phyloP scores from a whole-genome alignment of 2,888 invertebrate species.

The Ctenicera cuprea region DNA sequence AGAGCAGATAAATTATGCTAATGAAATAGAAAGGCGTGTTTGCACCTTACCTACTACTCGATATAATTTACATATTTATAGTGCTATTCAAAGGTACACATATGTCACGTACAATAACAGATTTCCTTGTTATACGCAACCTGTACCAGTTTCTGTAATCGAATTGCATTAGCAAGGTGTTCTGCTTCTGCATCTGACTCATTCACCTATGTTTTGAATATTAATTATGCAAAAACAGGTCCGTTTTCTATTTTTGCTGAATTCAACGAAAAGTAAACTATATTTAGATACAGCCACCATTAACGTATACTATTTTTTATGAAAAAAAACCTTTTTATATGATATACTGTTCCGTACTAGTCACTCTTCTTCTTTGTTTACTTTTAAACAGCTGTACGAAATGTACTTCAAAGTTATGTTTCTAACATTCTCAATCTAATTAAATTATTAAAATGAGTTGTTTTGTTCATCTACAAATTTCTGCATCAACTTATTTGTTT shows the following conservation, averaged over 20 bases:
- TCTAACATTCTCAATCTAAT: no score
- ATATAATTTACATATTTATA: slow-evolving; percentile 62
- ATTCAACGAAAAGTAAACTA: slow-evolving; percentile 11
- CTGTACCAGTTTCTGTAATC: slow-evolving; percentile 41
- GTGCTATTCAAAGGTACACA: slow-evolving; percentile 50
- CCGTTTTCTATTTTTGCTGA: slow-evolving; percentile 15
- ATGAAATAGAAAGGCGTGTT: slow-evolving; percentile 61
- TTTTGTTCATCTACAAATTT: no score
- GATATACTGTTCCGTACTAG: no score
- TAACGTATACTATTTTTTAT: neutral
- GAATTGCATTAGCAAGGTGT: slow-evolving; percentile 45
- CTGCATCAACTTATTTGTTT: no score
- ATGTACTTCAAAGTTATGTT: no score
- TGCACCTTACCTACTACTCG: slow-evolving; percentile 61
- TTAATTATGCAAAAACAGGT: slow-evolving; percentile 28
- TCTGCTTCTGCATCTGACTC: slow-evolving; percentile 43
- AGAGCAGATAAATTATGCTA: slow-evolving; percentile 61
- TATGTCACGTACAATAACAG: slow-evolving; percentile 48
- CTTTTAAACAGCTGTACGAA: no score
- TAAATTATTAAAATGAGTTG: no score
- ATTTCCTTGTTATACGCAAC: slow-evolving; percentile 46
- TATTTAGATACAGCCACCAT: neutral
- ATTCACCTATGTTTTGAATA: slow-evolving; percentile 35
- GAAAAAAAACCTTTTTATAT: no score
- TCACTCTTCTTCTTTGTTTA: no score